Percentiles rank a stretch among this genome's conserved stretches.
Evolutionary conservation across 53 echinoderm and acorn worm genomes (phyloP).

Genomic region (Zoroaster sp.): DNA sequence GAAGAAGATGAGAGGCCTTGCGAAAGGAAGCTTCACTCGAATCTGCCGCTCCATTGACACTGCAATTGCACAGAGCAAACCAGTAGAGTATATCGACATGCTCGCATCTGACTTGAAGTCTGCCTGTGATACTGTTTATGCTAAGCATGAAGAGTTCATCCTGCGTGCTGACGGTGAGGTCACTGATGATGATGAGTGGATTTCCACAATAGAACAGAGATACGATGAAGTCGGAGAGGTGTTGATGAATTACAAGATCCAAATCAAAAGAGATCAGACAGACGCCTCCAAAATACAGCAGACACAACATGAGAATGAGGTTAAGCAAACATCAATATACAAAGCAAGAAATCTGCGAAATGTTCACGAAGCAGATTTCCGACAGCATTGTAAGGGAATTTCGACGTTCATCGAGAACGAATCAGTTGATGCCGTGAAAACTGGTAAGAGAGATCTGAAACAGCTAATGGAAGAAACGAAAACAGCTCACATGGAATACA

Average conservation of each 20-base stretch:
- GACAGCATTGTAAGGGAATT: background rate
- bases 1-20: constrained; percentile 6
- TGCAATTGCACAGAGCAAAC: background rate
- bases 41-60: background rate
- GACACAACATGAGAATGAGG: background rate
- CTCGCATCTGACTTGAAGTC: background rate
- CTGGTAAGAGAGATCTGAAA: background rate
- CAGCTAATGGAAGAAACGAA: constrained; percentile 9
- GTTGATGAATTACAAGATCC: background rate
- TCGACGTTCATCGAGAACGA: background rate
- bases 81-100: background rate
- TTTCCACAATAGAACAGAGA: background rate
- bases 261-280: background rate
- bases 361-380: background rate
- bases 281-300: background rate
- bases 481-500: constrained; percentile 14
- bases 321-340: background rate
- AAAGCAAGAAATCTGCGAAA: background rate
- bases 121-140: background rate
- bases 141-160: background rate
- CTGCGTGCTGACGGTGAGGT: background rate
- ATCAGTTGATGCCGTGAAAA: background rate
- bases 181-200: background rate
- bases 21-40: constrained; percentile 1
- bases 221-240: background rate